Evolutionary conservation across 1,140 invertebrate species (phyloP).

Genomic region (Charaxes varanes): DNA sequence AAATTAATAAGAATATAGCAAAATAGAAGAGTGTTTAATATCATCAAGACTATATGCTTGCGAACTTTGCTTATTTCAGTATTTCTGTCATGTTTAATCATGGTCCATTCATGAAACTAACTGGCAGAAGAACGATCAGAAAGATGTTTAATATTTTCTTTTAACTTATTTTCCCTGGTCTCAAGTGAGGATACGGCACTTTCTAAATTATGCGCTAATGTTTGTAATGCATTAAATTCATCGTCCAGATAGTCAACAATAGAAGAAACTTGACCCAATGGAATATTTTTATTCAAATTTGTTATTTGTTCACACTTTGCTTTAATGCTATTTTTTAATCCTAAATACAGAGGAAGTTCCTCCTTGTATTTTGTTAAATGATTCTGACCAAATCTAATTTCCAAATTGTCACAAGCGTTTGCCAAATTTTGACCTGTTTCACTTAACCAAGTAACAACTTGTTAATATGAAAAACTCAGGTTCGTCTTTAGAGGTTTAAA

Average conservation of each 20-base stretch:
- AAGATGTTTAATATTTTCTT: conserved; percentile 80
- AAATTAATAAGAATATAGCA: too few species aligned
- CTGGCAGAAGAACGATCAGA: too few species aligned
- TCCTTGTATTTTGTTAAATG: conserved; percentile 89
- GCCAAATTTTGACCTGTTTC: conserved; percentile 85
- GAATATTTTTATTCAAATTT: conserved; percentile 84
- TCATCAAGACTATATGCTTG: too few species aligned
- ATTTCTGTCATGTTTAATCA: too few species aligned
- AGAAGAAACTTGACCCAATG: conserved; percentile 80
- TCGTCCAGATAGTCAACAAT: conserved; percentile 82
- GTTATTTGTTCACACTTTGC: conserved; percentile 87
- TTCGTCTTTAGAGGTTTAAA: too few species aligned
- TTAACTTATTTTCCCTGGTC: conserved; percentile 83
- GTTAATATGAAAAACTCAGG: too few species aligned
- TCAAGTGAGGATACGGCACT: conserved; percentile 80
- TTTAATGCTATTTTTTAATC: conserved; percentile 83
- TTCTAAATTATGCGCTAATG: conserved; percentile 85
- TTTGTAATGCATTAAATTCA: conserved; percentile 85
- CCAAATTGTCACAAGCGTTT: conserved; percentile 83
- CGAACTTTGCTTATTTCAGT: too few species aligned
- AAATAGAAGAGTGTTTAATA: too few species aligned
- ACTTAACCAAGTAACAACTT: conserved; percentile 88
- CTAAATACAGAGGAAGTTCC: conserved; percentile 86
- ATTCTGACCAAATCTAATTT: conserved; percentile 85
- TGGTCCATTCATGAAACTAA: too few species aligned